Percentiles rank a stretch among this genome's conserved stretches.
phyloP scores from a whole-genome alignment of 2,888 invertebrate genomes.

The Mermis nigrescens region DNA sequence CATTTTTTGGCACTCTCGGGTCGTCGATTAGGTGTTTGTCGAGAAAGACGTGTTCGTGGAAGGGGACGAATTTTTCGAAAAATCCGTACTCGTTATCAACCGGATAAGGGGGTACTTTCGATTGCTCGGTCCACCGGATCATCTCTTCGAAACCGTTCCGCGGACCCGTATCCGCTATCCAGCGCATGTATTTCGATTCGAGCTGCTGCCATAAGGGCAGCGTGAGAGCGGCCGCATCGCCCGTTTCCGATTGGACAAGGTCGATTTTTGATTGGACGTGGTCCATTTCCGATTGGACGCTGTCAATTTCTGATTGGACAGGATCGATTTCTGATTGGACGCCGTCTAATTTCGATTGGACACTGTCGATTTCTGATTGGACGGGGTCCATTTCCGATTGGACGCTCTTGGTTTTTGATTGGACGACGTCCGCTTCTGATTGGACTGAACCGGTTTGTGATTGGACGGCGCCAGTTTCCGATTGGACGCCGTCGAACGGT shows the following conservation, averaged over 20 bases:
- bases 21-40: constrained; percentile 59
- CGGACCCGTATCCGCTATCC: constrained; percentile 52
- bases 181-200: constrained; percentile 46
- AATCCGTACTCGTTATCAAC: constrained; percentile 65
- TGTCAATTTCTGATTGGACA: background rate
- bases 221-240: no score
- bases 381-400: background rate
- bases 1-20: constrained; percentile 59
- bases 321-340: background rate
- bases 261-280: background rate
- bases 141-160: constrained; percentile 77
- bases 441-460: no score
- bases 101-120: constrained; percentile 86
- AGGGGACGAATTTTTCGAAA: constrained; percentile 44
- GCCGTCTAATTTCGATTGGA: background rate
- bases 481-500: no score
- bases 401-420: background rate
- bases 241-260: background rate
- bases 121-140: constrained; percentile 74
- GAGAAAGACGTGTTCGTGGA: constrained; percentile 81
- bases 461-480: no score
- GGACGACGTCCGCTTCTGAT: background rate
- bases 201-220: constrained; percentile 50
- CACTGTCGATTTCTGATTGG: background rate
- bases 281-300: background rate